Conservation (phyloP, 1,140 invertebrate genomes). For the Cotesia typhae region DNA sequence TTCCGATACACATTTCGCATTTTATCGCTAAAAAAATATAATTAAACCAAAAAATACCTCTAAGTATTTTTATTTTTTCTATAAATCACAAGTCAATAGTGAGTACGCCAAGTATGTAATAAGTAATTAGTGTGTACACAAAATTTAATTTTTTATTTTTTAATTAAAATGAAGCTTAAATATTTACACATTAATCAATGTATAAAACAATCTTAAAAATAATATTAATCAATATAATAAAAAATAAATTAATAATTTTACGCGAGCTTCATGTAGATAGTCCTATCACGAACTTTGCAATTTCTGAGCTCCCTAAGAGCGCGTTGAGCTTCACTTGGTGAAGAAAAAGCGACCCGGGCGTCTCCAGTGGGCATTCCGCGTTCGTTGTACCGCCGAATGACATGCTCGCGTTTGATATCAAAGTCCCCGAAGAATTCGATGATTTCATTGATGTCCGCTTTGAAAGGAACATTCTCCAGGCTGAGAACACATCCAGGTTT, state of each 20-base stretch:
- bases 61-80: too few relatives aligned
- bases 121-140: too few relatives aligned
- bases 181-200: too few relatives aligned
- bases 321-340: constrained; percentile 77
- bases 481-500: constrained; percentile 83
- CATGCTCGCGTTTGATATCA: constrained; percentile 76
- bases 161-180: too few relatives aligned
- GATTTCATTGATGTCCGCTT: constrained; percentile 86
- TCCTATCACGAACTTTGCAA: constrained; percentile 68
- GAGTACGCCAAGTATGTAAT: too few relatives aligned
- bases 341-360: constrained; percentile 83
- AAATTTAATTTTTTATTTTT: too few relatives aligned
- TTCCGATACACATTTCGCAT: too few relatives aligned
- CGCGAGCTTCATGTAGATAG: constrained; percentile 67
- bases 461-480: constrained; percentile 87
- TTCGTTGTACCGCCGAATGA: constrained; percentile 85
- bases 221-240: too few relatives aligned
- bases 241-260: constrained; percentile 41
- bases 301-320: constrained; percentile 72
- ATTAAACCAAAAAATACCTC: too few relatives aligned
- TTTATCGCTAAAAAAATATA: too few relatives aligned
- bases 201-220: too few relatives aligned
- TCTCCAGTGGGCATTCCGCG: constrained; percentile 88
- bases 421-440: constrained; percentile 85
- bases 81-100: too few relatives aligned